Percentiles rank a stretch among this genome's conserved stretches.
These are phyloP conservation scores for Silurus lanzhouensis DNA, from an alignment of 2,797 vertebrate genomes.

Conservation along the genomic window DNA sequence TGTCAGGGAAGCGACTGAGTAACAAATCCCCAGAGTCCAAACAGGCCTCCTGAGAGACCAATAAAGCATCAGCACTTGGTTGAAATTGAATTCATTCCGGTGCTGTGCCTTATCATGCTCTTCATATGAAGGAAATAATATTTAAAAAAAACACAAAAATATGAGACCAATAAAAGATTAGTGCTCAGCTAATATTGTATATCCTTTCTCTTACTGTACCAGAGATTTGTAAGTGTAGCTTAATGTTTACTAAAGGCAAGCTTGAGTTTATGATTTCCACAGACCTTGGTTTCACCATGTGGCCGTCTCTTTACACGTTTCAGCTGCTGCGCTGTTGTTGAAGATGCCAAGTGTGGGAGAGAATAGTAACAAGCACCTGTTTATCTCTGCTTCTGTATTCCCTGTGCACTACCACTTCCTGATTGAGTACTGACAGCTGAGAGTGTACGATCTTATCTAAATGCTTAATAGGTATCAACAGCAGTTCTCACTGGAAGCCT, in stretches of 20 bases:
- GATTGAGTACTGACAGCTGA: slow-evolving; percentile 21
- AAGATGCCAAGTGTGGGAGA: slow-evolving; percentile 31
- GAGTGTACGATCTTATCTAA: slow-evolving; percentile 18
- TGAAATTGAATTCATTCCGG: slow-evolving; percentile 51
- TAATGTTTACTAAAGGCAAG: slow-evolving; percentile 45
- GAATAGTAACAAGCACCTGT: slow-evolving; percentile 33
- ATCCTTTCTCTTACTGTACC: slow-evolving; percentile 24
- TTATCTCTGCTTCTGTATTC: slow-evolving; percentile 24
- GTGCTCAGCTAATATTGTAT: slow-evolving; percentile 32
- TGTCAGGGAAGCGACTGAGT: slow-evolving; percentile 24
- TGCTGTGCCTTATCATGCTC: slow-evolving; percentile 46
- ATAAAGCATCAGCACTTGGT: slow-evolving; percentile 44
- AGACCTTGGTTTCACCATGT: slow-evolving; percentile 29
- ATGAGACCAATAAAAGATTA: slow-evolving; percentile 23
- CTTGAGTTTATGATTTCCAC: slow-evolving; percentile 24
- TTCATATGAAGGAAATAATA: slow-evolving; percentile 28
- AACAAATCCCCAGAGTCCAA: slow-evolving; percentile 44
- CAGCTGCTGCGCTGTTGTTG: slow-evolving; percentile 5
- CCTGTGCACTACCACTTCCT: slow-evolving; percentile 16
- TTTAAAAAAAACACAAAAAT: background rate
- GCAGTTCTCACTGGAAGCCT: background rate
- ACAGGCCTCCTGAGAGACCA: slow-evolving; percentile 42
- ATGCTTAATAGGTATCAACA: slow-evolving; percentile 36
- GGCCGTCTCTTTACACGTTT: slow-evolving; percentile 35
- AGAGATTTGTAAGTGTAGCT: slow-evolving; percentile 44